These are phyloP conservation scores for Gari tellinella DNA, from an alignment of 2,888 invertebrate genomes.

Conservation along the genomic window DNA sequence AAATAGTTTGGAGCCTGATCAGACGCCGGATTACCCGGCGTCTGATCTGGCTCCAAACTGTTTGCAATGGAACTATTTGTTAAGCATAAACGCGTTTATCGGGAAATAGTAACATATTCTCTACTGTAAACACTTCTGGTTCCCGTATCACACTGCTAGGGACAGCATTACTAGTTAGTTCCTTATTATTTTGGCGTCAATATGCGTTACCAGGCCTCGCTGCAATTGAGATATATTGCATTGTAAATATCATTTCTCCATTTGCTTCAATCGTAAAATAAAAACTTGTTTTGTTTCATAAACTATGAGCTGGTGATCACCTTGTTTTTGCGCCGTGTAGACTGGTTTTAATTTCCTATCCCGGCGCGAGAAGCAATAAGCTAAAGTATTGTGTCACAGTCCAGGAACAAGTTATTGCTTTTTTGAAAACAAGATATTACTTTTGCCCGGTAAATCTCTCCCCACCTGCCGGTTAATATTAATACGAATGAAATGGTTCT, in stretches of 20 bases:
- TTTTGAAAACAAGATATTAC: slow-evolving; percentile 54
- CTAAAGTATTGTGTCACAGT: slow-evolving; percentile 52
- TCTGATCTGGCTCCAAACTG: too few species aligned
- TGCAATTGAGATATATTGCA: too few species aligned
- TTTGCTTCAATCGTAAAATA: slow-evolving; percentile 19
- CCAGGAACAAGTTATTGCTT: slow-evolving; percentile 55
- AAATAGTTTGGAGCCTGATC: too few species aligned
- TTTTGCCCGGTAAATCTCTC: slow-evolving; percentile 42
- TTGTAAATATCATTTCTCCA: slow-evolving; percentile 5
- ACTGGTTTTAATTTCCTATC: slow-evolving; percentile 58
- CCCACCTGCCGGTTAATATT: slow-evolving; percentile 40
- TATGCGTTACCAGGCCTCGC: too few species aligned
- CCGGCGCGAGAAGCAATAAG: slow-evolving; percentile 45
- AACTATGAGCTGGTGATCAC: slow-evolving; percentile 15
- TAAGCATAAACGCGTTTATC: too few species aligned
- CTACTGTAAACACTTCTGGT: too few species aligned
- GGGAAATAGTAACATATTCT: too few species aligned
- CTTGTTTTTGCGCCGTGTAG: slow-evolving; percentile 35
- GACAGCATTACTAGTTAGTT: too few species aligned
- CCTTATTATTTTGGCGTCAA: too few species aligned
- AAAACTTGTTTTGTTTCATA: slow-evolving; percentile 25
- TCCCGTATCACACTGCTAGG: too few species aligned
- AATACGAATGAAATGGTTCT: slow-evolving; percentile 37
- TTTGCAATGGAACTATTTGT: too few species aligned
- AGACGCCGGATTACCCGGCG: too few species aligned